Evolutionary conservation across 2,888 invertebrate species (phyloP), one percentile per base, ranked within the genome.

Genomic region (Lucinisca nassula): DNA sequence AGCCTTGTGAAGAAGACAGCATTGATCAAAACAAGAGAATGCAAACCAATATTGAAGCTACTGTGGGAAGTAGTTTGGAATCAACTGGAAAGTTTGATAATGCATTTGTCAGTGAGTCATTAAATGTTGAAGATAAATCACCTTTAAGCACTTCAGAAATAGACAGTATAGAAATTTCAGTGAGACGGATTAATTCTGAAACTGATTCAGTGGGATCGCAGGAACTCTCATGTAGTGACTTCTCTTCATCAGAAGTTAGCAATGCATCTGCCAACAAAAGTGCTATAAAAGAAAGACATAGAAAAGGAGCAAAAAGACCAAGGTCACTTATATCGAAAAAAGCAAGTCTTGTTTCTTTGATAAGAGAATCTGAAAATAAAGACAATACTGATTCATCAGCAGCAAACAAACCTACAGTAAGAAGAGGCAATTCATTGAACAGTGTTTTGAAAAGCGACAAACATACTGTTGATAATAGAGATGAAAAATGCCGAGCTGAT

Each of bases 271-370:
- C n/a, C 6, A 67, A 21, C 21, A 67, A 67, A 30, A 40, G 40
- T 24, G 30, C 73, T 32, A 27, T 38, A 3, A 58, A 84, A 51
- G 81, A 78, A 10, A 58, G 82, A 49, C 70, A 83, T 17, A 84
- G 83, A 74, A 58, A 83, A 24, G 83, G 76, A 37, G 58, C 81
- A 30, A 90, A 90, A 51, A 45, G 90, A 35, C 90, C 90, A 8
- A 32, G 90, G 40, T 87, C 90, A 61, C 49, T 90, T 40, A 88
- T 90, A 40, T 90, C 90, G 0, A 90, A 88, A 79, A 90, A 85
- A 55, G 83, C 87, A 32, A 84, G 83, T 80, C 58, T 85, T 3
- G 30, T 72, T 21, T 55, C 72, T 3, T 45, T 85, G 37, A 80
- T 80, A 8, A 49, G 51, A 21, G 83, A 77, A n/a, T 32, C 55